Evolutionary conservation across 2,797 vertebrate species (phyloP), one percentile per base, ranked within the genome.

Genomic region (Mastacembelus armatus): DNA sequence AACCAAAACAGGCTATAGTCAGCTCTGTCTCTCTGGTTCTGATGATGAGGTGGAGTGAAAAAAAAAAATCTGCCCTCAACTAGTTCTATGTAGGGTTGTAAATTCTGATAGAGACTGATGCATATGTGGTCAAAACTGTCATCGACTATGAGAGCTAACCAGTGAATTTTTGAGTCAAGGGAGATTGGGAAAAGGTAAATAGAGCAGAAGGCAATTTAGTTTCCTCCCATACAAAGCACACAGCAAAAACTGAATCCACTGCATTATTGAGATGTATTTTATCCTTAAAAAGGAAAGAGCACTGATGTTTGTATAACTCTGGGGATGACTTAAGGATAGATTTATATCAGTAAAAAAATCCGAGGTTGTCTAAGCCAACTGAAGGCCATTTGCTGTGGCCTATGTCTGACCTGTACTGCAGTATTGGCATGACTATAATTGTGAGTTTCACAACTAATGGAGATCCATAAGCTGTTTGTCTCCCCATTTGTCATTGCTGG

Each of bases 401-500:
- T 7, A 15, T 48, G 44, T 65, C 49, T 67, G 71, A 84, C 75
- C 77, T 44, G 60, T 58, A 49, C 60, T 68, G 32, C 45, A 63
- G 18, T 51, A 38, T 43, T 79, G 82, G 77, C 71, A 78, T 77
- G 45, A 61, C 50, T 42, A n/a, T 75, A 70, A 75, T 40, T 58
- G 51, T 49, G 36, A 14, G 27, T 85, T 85, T 81, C 59, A 83
- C 77, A 72, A 54, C 71, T 79, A 77, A 78, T 80, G 64, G 59
- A 74, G 80, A 85, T 80, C 83, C 65, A 66, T 66, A 82, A 74
- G 72, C 49, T 39, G 30, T 89, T 81, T 71, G 79, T 86, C 81
- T 86, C 67, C 73, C 38, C 68, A 73, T 81, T 73, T 88, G 84
- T 88, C 82, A 85, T 60, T 87, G 64, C 74, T 82, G 82, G 71